phyloP scores from a whole-genome alignment of 2,888 invertebrate genomes.

The Mythimna ferrago region DNA sequence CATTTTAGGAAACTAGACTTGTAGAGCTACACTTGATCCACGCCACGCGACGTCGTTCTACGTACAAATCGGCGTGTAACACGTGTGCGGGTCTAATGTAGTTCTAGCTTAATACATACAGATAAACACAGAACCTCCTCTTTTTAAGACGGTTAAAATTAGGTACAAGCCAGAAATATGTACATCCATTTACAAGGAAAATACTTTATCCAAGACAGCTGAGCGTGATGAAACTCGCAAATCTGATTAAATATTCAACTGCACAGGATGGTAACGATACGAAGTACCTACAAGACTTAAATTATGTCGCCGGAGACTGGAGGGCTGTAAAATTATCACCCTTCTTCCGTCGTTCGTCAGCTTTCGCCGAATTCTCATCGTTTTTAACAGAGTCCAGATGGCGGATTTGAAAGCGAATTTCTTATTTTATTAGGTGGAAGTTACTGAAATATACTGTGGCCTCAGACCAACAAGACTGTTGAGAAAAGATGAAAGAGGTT shows the following conservation, averaged over 20 bases:
- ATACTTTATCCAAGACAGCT: constrained; percentile 36
- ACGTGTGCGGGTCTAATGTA: too few species aligned
- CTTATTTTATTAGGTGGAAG: background rate
- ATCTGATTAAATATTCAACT: constrained; percentile 56
- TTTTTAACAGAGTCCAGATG: background rate
- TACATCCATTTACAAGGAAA: constrained; percentile 13
- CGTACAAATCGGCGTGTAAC: too few species aligned
- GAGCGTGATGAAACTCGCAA: constrained; percentile 37
- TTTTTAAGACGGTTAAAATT: too few species aligned
- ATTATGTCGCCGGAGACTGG: constrained; percentile 22
- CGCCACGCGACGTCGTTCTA: too few species aligned
- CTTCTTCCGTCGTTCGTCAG: constrained; percentile 8
- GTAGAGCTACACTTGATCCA: too few species aligned
- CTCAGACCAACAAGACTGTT: too few species aligned
- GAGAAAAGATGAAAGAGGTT: too few species aligned
- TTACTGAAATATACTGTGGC: background rate
- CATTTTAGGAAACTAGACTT: too few species aligned
- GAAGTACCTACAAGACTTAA: constrained; percentile 22
- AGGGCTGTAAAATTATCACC: constrained; percentile 27
- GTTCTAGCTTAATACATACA: too few species aligned
- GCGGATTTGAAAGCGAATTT: background rate
- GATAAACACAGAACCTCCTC: too few species aligned
- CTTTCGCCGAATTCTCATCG: background rate
- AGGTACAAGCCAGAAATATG: background rate
- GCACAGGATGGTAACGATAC: constrained; percentile 30